Evolutionary conservation across 2,113 vertebrate genomes (phyloP).

Genomic region (Engystomops pustulosus): DNA sequence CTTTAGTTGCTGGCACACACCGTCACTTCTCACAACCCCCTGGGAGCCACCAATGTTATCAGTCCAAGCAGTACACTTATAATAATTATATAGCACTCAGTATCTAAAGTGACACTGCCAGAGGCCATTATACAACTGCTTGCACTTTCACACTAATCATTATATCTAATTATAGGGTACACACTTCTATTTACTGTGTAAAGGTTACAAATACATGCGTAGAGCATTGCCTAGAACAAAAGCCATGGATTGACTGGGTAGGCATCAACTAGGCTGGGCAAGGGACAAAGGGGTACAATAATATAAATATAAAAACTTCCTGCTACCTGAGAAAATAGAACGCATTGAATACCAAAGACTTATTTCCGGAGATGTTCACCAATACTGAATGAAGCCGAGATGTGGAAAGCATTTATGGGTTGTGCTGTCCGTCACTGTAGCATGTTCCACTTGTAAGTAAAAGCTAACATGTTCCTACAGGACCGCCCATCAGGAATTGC

Average conservation of each 20-base stretch:
- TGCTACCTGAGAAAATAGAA: no score
- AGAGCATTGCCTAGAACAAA: no score
- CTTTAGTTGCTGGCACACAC: neutral
- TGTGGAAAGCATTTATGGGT: no score
- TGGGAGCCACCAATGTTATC: neutral
- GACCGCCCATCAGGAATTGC: no score
- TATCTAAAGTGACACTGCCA: neutral
- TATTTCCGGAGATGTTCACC: no score
- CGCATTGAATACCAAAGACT: no score
- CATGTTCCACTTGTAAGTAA: no score
- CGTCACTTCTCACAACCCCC: neutral
- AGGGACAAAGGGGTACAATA: no score
- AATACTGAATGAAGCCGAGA: no score
- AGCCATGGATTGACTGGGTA: neutral
- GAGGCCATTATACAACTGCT: neutral
- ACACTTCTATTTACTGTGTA: neutral
- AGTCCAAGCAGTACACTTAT: neutral
- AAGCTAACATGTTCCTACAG: no score
- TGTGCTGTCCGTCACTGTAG: no score
- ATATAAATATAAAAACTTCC: no score
- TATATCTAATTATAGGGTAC: neutral
- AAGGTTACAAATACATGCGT: neutral
- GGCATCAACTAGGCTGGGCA: neutral
- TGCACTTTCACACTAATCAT: constrained; percentile 4
- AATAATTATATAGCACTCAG: constrained; percentile 18